Evolutionary conservation across 1,140 invertebrate species (phyloP), one percentile per base, ranked within the genome.

Genomic region (Dendroctonus valens): DNA sequence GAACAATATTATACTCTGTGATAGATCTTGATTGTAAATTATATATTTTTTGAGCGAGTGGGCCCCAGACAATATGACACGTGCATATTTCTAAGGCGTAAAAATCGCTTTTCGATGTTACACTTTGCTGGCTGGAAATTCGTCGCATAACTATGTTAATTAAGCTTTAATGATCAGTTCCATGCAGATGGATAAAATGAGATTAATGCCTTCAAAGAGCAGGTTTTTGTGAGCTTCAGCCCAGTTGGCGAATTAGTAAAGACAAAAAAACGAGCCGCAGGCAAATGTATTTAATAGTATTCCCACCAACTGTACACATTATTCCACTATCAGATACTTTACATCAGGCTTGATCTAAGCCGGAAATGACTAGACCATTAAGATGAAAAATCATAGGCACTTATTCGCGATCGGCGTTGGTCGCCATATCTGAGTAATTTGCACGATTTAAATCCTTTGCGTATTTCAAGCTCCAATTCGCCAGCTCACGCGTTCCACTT

Each of bases 401-500:
- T 26, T 26, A 26, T 26, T 26, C 26, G 26, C 26, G 26, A 26
- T 26, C 26, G 26, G 26, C 26, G 26, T 26, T 26, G 26, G 26
- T 26, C 26, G 26, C 26, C 26, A 26, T 26, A 26, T 26, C 26
- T 26, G 26, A 26, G 26, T 26, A 26, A 26, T 26, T 26, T 26
- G 26, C 26, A 26, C 26, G 26, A 26, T 26, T 26, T 26, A 26
- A 26, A 26, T 7, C 39, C 40, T 14, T 40, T 14, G 39, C 53
- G 40, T 41, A 55, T 55, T 55, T 55, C 53, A 55, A 55, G 53
- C 53, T 55, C 53, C 53, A 55, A 41, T 55, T 39, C 11, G 41
- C 53, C 53, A 41, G 26, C 15, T 38, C 51, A 53, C 51, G 51
- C 51, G 51, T 55, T 55, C 53, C 53, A 55, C 53, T 55, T 55